Conservation (phyloP, 2,888 invertebrate species). For the Acronicta alni region DNA sequence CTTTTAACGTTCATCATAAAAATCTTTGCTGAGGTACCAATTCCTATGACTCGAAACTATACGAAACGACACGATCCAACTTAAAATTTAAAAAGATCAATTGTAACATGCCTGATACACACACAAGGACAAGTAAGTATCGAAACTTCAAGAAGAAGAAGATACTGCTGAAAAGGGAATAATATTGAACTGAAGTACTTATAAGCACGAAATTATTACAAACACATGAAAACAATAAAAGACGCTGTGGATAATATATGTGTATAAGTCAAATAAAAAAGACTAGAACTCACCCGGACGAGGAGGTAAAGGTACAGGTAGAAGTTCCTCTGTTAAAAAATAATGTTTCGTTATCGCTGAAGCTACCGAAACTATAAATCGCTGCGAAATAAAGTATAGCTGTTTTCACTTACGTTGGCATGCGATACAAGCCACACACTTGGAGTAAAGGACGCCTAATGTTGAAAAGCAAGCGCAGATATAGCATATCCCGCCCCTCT, state of each 20-base stretch:
- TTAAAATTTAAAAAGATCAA: background rate
- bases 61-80: too few relatives aligned
- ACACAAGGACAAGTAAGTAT: background rate
- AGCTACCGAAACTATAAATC: background rate
- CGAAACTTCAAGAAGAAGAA: background rate
- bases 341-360: slow-evolving; percentile 13
- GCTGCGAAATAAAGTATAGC: background rate
- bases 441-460: slow-evolving; percentile 60
- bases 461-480: slow-evolving; percentile 75
- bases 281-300: slow-evolving; percentile 35
- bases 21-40: too few relatives aligned
- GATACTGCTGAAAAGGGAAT: background rate
- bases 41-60: too few relatives aligned
- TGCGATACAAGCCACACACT: slow-evolving; percentile 69
- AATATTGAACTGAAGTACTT: background rate
- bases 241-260: background rate
- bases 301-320: slow-evolving; percentile 26
- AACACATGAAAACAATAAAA: slow-evolving; percentile 4
- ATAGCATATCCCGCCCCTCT: slow-evolving; percentile 59
- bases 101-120: background rate
- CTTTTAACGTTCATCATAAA: background rate
- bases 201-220: background rate
- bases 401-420: slow-evolving; percentile 57
- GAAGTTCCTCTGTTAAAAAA: slow-evolving; percentile 31
- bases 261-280: background rate